Conservation (phyloP, 2,797 vertebrate species). For the Percopsis omiscomaycus region DNA sequence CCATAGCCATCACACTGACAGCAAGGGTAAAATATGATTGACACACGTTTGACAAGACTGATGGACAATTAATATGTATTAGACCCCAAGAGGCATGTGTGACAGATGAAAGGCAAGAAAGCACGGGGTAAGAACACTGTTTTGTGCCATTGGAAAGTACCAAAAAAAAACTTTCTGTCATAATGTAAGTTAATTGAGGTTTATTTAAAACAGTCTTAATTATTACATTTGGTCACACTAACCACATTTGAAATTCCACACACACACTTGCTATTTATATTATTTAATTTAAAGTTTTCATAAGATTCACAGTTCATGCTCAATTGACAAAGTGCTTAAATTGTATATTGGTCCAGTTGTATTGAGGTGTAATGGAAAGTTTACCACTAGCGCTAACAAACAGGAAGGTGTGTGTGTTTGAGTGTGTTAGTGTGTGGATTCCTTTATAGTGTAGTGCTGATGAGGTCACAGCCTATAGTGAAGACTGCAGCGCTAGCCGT, state of each 20-base stretch:
- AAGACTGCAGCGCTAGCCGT: slow-evolving; percentile 58
- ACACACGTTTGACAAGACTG: slow-evolving; percentile 51
- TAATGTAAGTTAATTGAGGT: too few relatives aligned
- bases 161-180: slow-evolving; percentile 9
- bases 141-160: slow-evolving; percentile 9
- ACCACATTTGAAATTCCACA: too few relatives aligned
- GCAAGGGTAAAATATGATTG: slow-evolving; percentile 53
- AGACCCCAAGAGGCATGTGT: slow-evolving; percentile 30
- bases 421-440: slow-evolving; percentile 20
- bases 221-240: too few relatives aligned
- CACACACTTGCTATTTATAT: too few relatives aligned
- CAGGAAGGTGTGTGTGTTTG: slow-evolving; percentile 79
- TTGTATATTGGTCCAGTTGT: slow-evolving; percentile 60
- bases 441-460: slow-evolving; percentile 47
- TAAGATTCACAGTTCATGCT: too few relatives aligned
- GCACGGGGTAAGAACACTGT: slow-evolving; percentile 36
- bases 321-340: slow-evolving; percentile 8
- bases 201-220: too few relatives aligned
- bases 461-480: slow-evolving; percentile 61
- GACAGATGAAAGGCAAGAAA: slow-evolving; percentile 18
- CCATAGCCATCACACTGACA: slow-evolving; percentile 70
- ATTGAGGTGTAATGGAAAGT: slow-evolving; percentile 87
- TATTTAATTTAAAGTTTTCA: too few relatives aligned
- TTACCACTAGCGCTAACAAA: slow-evolving; percentile 81
- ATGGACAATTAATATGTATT: slow-evolving; percentile 50